Percentiles rank a stretch among this genome's conserved stretches.
Evolutionary conservation across 2,888 invertebrate species (phyloP).

Genomic region (Thereva unica): DNA sequence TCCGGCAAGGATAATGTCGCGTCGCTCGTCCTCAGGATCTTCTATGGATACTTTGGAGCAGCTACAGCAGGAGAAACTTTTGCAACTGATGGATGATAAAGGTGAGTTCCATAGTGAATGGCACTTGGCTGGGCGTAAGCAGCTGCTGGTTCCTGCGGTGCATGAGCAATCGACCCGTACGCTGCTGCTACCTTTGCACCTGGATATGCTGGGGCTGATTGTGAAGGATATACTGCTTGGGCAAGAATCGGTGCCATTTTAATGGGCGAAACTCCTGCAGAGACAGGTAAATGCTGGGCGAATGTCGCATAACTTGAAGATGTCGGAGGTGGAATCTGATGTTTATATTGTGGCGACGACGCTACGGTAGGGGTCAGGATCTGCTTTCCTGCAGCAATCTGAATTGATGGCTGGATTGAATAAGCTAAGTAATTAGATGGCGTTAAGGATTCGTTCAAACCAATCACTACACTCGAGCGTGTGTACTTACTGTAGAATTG

Average conservation of each 20-base stretch:
- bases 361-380: conserved; percentile 17
- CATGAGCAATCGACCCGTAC: background rate
- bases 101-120: conserved; percentile 12
- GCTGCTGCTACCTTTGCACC: conserved; percentile 14
- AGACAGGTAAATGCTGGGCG: conserved; percentile 29
- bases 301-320: conserved; percentile 37
- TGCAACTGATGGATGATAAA: conserved; percentile 18
- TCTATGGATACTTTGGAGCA: conserved; percentile 12
- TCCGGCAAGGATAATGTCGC: too few relatives aligned
- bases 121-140: conserved; percentile 5
- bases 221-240: conserved; percentile 24
- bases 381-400: conserved; percentile 34
- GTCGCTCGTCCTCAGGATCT: too few relatives aligned
- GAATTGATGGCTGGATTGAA: conserved; percentile 38
- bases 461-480: background rate
- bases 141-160: background rate
- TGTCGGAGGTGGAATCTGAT: conserved; percentile 1
- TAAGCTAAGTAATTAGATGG: conserved; percentile 20
- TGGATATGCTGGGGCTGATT: conserved; percentile 25
- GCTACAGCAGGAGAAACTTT: conserved; percentile 3
- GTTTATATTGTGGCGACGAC: conserved; percentile 22
- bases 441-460: background rate
- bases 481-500: background rate
- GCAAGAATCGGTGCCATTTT: conserved; percentile 2
- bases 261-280: background rate